A percentile compares a stretch with the other conserved stretches of the same genome.
phyloP scores from a whole-genome alignment of 1,140 invertebrate species.

The Metaphire vulgaris region DNA sequence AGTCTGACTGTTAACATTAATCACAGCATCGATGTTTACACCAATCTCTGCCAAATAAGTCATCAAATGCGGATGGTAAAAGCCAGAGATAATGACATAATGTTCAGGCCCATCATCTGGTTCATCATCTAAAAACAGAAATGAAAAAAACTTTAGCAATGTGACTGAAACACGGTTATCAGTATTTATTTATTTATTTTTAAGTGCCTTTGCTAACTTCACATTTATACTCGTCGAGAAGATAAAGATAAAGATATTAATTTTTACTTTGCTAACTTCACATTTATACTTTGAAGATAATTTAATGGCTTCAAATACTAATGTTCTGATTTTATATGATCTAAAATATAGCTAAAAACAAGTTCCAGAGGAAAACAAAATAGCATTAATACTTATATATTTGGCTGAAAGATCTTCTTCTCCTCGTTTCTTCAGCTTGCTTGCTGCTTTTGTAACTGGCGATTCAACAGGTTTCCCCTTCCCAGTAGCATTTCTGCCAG shows the following conservation, averaged over 20 bases:
- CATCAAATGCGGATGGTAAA: constrained; percentile 45
- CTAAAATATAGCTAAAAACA: too few species aligned
- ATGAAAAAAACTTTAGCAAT: too few species aligned
- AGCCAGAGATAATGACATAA: constrained; percentile 48
- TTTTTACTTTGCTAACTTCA: too few species aligned
- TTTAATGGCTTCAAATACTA: too few species aligned
- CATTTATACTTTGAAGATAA: too few species aligned
- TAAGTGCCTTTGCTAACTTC: too few species aligned
- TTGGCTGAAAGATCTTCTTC: constrained; percentile 48
- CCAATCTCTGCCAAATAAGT: constrained; percentile 41
- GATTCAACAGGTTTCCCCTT: constrained; percentile 48
- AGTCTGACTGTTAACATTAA: constrained; percentile 37
- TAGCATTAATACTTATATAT: constrained; percentile 51
- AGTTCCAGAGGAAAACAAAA: too few species aligned
- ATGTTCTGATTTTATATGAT: too few species aligned
- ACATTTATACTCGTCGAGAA: too few species aligned
- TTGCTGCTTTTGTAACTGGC: constrained; percentile 44
- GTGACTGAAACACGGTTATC: too few species aligned
- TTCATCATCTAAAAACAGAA: constrained; percentile 55
- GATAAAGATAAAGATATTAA: too few species aligned
- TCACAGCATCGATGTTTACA: constrained; percentile 39
- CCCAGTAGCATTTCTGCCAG: constrained; percentile 35
- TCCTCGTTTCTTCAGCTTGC: constrained; percentile 49
- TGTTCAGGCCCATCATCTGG: constrained; percentile 50
- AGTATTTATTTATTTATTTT: too few species aligned